These are phyloP conservation scores for Macrosoma leucophasiata DNA, from an alignment of 2,888 invertebrate genomes.

Conservation along the genomic window DNA sequence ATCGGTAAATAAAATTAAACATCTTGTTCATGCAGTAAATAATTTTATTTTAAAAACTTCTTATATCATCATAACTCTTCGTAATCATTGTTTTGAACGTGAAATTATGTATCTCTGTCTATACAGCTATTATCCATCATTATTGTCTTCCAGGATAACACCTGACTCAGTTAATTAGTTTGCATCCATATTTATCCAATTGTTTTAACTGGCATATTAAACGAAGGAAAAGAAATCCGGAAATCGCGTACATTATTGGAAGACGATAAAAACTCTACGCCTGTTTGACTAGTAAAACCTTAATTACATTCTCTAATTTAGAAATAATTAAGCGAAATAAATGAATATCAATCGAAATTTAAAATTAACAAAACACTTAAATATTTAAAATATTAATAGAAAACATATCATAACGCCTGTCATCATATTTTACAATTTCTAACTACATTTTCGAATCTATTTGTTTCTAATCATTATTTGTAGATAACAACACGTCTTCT, in stretches of 20 bases:
- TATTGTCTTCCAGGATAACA: constrained; percentile 72
- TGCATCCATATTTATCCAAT: constrained; percentile 23
- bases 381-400: too few species aligned
- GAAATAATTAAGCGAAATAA: too few species aligned
- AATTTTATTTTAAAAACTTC: constrained; percentile 70
- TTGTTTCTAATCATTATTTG: too few species aligned
- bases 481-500: too few species aligned
- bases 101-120: constrained; percentile 63
- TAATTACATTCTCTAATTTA: constrained; percentile 8
- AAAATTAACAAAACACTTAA: constrained; percentile 20
- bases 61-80: constrained; percentile 58
- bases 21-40: constrained; percentile 61
- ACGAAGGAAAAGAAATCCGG: constrained; percentile 45
- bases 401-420: too few species aligned
- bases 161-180: constrained; percentile 39
- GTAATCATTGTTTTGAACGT: constrained; percentile 58
- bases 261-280: constrained; percentile 49
- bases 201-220: constrained; percentile 40
- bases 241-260: constrained; percentile 62
- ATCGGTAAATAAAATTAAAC: constrained; percentile 40
- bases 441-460: constrained; percentile 35
- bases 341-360: too few species aligned
- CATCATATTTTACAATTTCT: too few species aligned
- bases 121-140: constrained; percentile 66
- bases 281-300: constrained; percentile 25